These are phyloP conservation scores for Prosapia bicincta DNA, from an alignment of 2,888 invertebrate genomes.

Conservation along the genomic window DNA sequence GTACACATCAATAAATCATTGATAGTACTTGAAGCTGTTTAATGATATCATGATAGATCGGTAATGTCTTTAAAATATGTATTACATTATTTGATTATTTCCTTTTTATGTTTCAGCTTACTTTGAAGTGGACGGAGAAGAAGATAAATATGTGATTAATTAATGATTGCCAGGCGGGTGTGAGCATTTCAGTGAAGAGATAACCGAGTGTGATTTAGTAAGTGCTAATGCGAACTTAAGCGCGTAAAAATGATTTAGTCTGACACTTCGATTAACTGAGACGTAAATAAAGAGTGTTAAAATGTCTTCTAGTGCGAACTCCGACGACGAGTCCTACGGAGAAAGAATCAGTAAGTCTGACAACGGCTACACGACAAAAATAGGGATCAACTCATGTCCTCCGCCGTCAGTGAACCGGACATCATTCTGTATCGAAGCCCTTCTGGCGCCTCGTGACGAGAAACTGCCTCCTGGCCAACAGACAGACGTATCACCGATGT, in stretches of 20 bases:
- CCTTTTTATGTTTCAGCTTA: not conserved
- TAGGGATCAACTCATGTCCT: not conserved
- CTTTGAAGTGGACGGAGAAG: not conserved
- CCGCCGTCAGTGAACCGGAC: not conserved
- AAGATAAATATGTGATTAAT: not conserved
- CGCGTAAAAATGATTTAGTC: not conserved
- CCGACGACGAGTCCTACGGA: not conserved
- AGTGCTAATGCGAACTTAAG: not conserved
- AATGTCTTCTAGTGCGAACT: not conserved
- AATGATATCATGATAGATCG: not conserved
- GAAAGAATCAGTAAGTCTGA: not conserved
- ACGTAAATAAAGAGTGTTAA: too few relatives aligned
- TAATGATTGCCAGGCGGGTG: not conserved
- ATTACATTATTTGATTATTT: not conserved
- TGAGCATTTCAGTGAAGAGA: not conserved
- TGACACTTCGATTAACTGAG: too few relatives aligned
- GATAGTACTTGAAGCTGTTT: not conserved
- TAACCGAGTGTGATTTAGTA: not conserved
- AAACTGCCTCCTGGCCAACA: constrained; percentile 16
- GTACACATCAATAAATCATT: not conserved
- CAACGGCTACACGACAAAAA: not conserved
- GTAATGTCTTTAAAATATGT: not conserved
- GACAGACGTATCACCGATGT: constrained; percentile 6
- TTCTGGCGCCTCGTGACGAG: constrained; percentile 58
- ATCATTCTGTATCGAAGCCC: constrained; percentile 85